These are phyloP conservation scores for Trichogramma evanescens DNA, from an alignment of 2,888 invertebrate genomes.

Conservation along the genomic window DNA sequence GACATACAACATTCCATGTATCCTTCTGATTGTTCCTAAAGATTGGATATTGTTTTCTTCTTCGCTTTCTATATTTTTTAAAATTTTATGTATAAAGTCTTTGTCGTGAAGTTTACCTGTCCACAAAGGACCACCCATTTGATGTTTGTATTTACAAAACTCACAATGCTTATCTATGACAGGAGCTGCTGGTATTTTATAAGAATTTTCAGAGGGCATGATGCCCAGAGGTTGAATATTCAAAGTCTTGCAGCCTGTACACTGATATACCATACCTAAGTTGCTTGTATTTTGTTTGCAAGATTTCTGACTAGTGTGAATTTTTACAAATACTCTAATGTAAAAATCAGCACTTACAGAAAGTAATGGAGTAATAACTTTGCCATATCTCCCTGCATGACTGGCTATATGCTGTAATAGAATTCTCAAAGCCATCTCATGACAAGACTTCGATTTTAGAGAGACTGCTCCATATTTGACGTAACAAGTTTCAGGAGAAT, in stretches of 20 bases:
- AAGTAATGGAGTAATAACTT: slow-evolving; percentile 84
- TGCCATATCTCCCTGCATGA: slow-evolving; percentile 87
- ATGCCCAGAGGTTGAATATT: slow-evolving; percentile 71
- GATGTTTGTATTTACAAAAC: slow-evolving; percentile 69
- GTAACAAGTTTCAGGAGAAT: slow-evolving; percentile 87
- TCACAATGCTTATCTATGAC: slow-evolving; percentile 61
- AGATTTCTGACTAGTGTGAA: slow-evolving; percentile 70
- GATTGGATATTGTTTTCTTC: slow-evolving; percentile 55
- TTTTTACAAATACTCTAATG: slow-evolving; percentile 82
- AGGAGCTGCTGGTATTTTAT: slow-evolving; percentile 64
- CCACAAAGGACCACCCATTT: slow-evolving; percentile 93
- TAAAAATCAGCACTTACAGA: slow-evolving; percentile 96
- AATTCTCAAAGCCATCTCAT: slow-evolving; percentile 95
- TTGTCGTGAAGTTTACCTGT: slow-evolving; percentile 75
- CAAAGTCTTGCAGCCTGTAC: slow-evolving; percentile 80
- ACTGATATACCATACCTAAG: slow-evolving; percentile 80
- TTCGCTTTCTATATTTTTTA: slow-evolving; percentile 41
- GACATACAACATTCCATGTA: slow-evolving; percentile 74
- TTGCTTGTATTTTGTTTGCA: slow-evolving; percentile 86
- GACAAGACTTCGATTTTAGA: slow-evolving; percentile 77
- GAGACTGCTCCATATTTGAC: slow-evolving; percentile 90
- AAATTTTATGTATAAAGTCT: slow-evolving; percentile 65
- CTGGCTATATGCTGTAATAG: slow-evolving; percentile 82
- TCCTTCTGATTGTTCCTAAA: slow-evolving; percentile 64
- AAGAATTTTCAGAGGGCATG: slow-evolving; percentile 54